Conservation (phyloP, 2,888 invertebrate species). For the Nomada flava region DNA sequence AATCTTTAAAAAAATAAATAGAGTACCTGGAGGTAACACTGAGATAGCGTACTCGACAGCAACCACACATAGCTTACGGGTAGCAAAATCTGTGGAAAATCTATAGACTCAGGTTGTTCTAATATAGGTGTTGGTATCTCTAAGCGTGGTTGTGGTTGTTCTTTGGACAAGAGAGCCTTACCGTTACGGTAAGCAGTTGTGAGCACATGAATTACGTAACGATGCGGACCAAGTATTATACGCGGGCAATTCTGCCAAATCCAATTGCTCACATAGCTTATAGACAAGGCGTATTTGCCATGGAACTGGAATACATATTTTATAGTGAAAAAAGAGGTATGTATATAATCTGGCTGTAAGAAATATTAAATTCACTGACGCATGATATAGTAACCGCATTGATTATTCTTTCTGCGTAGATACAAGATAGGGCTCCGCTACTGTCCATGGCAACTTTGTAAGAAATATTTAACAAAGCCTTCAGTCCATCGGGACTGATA, state of each 20-base stretch:
- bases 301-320: slow-evolving; percentile 86
- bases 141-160: slow-evolving; percentile 84
- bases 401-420: slow-evolving; percentile 89
- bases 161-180: slow-evolving; percentile 76
- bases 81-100: slow-evolving; percentile 84
- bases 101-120: slow-evolving; percentile 80
- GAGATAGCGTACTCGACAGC: slow-evolving; percentile 88
- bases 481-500: slow-evolving; percentile 88
- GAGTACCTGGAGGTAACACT: slow-evolving; percentile 83
- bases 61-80: slow-evolving; percentile 90
- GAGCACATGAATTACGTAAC: slow-evolving; percentile 87
- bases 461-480: slow-evolving; percentile 89
- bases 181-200: slow-evolving; percentile 86
- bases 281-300: slow-evolving; percentile 90
- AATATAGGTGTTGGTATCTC: slow-evolving; percentile 92
- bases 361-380: slow-evolving; percentile 80
- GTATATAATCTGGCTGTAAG: neutral
- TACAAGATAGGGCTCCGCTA: slow-evolving; percentile 87
- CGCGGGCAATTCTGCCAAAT: slow-evolving; percentile 91
- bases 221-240: slow-evolving; percentile 91
- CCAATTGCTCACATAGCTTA: slow-evolving; percentile 93
- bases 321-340: slow-evolving; percentile 15
- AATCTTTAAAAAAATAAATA: slow-evolving; percentile 1
- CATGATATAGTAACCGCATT: slow-evolving; percentile 91
- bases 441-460: slow-evolving; percentile 93